phyloP scores from a whole-genome alignment of 1,140 invertebrate genomes.

The Drosophila pectinifera region DNA sequence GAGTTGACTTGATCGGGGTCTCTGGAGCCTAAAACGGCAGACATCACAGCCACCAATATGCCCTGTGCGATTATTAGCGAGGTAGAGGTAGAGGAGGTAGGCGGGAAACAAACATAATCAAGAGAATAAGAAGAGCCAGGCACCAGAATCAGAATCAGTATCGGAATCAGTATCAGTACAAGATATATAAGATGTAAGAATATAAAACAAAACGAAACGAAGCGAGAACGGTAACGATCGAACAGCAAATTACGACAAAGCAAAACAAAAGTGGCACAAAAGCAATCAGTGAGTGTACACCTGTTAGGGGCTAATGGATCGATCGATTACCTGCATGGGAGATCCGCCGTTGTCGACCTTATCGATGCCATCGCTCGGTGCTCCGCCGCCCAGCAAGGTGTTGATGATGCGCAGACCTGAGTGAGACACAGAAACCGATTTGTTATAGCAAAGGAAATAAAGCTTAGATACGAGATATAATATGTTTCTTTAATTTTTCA shows the following conservation, averaged over 20 bases:
- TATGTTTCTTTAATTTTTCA: background rate
- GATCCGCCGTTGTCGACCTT: constrained; percentile 93
- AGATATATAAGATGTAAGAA: constrained; percentile 22
- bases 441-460: background rate
- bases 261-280: constrained; percentile 66
- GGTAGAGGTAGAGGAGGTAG: constrained; percentile 70
- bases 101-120: constrained; percentile 52
- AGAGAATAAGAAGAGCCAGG: constrained; percentile 57
- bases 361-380: constrained; percentile 92
- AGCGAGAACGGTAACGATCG: constrained; percentile 43
- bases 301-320: constrained; percentile 37
- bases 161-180: constrained; percentile 31
- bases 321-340: constrained; percentile 91
- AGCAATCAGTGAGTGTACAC: constrained; percentile 54
- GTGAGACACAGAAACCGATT: background rate
- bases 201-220: constrained; percentile 38
- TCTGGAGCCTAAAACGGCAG: constrained; percentile 93
- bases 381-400: constrained; percentile 91
- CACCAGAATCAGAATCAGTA: constrained; percentile 56
- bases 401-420: constrained; percentile 92
- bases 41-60: constrained; percentile 94
- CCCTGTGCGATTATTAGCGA: constrained; percentile 87
- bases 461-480: no score
- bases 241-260: constrained; percentile 44
- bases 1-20: constrained; percentile 94